phyloP scores from a whole-genome alignment of 2,888 invertebrate genomes.

The Ecdyonurus torrentis region DNA sequence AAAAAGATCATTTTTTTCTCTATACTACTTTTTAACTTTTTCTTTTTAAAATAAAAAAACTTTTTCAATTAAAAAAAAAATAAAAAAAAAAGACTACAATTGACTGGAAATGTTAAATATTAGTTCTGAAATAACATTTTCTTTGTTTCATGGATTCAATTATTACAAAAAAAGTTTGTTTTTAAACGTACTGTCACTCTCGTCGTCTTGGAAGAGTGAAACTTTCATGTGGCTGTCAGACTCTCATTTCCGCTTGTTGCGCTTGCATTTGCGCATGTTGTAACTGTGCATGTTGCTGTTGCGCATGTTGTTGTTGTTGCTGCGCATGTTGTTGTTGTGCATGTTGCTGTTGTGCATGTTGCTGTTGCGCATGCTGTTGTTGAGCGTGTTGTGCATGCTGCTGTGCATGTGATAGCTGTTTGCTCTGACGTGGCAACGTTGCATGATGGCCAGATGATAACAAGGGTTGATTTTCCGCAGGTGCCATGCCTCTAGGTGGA shows the following conservation, averaged over 20 bases:
- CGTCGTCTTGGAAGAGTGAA: not conserved
- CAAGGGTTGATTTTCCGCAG: conserved; percentile 34
- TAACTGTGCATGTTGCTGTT: not conserved
- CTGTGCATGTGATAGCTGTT: not conserved
- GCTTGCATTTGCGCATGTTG: too few species aligned
- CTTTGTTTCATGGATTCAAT: not conserved
- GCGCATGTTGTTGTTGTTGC: not conserved
- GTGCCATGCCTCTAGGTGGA: conserved; percentile 27
- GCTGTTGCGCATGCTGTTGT: not conserved
- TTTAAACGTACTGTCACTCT: not conserved
- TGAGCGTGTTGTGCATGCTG: not conserved
- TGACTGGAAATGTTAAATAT: too few species aligned
- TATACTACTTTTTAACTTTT: too few species aligned
- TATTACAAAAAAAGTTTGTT: not conserved
- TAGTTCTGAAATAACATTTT: too few species aligned
- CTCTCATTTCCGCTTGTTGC: not conserved
- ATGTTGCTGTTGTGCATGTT: not conserved
- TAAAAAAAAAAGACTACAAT: too few species aligned
- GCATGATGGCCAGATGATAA: conserved; percentile 26
- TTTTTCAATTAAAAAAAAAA: too few species aligned
- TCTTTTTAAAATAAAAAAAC: too few species aligned
- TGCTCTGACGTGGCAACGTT: not conserved
- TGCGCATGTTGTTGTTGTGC: not conserved
- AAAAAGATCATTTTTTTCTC: too few species aligned
- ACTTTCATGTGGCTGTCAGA: not conserved